phyloP scores from a whole-genome alignment of 2,797 vertebrate genomes.

The Rhinella marina region DNA sequence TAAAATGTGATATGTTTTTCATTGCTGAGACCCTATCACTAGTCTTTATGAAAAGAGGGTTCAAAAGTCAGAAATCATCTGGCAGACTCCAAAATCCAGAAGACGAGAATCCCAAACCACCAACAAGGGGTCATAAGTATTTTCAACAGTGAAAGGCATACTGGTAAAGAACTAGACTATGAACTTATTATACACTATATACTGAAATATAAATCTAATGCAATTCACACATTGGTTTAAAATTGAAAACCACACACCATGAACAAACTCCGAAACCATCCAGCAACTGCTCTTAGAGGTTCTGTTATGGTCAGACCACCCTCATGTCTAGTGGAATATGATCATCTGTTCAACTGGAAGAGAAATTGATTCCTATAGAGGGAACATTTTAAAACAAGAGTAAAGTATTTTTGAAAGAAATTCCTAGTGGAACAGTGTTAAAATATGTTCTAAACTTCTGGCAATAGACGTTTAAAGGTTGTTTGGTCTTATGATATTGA shows the following conservation, averaged over 20 bases:
- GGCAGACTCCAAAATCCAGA: constrained; percentile 7
- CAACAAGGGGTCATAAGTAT: neutral
- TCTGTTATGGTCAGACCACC: constrained; percentile 41
- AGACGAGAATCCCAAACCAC: neutral
- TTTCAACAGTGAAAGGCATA: constrained; percentile 1
- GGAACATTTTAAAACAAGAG: neutral
- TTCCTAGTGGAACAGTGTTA: neutral
- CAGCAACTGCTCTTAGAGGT: constrained; percentile 3
- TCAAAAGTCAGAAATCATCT: neutral
- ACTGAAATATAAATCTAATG: neutral
- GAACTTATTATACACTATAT: neutral
- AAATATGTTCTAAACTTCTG: neutral
- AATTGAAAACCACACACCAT: constrained; percentile 39
- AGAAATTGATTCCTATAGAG: constrained; percentile 21
- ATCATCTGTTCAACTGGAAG: constrained; percentile 16
- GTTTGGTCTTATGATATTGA: no score
- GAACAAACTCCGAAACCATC: neutral
- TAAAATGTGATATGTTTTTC: constrained; percentile 12
- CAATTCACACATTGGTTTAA: constrained; percentile 4
- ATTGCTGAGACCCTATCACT: neutral
- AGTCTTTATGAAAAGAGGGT: neutral
- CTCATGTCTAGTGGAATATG: constrained; percentile 23
- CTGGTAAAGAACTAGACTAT: neutral
- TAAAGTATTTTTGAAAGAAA: neutral
- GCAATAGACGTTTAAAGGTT: neutral